Conservation (phyloP, 35 echinoderm and acorn worm species). For the Amphiura filiformis region DNA sequence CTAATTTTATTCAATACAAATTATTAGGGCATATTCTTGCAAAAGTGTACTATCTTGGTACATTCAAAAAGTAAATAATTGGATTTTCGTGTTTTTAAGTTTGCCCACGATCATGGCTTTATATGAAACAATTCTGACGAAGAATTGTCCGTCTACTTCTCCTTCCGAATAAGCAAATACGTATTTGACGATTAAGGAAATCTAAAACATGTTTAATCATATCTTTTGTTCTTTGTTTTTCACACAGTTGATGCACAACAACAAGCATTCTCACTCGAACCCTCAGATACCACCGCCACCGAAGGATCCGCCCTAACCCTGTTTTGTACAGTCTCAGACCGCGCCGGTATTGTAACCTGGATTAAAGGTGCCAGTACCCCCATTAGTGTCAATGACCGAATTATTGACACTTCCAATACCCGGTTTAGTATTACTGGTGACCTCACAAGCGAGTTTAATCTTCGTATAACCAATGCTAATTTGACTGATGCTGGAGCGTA, state of each 20-base stretch:
- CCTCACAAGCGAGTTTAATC: conserved; percentile 30
- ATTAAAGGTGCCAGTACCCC: conserved; percentile 42
- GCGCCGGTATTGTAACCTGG: conserved; percentile 63
- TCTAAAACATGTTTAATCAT: no score
- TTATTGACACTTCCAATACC: conserved; percentile 42
- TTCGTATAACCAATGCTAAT: conserved; percentile 41
- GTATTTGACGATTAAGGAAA: no score
- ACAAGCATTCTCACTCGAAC: conserved; percentile 53
- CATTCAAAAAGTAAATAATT: no score
- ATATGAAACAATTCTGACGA: no score
- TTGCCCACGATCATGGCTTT: no score
- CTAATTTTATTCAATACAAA: no score
- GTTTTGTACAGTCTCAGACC: conserved; percentile 54
- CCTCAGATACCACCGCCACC: conserved; percentile 21
- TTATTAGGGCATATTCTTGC: no score
- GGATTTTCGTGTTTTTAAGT: no score
- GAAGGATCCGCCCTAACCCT: conserved; percentile 55
- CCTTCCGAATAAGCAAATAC: no score
- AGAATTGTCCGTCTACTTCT: no score
- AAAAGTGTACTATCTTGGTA: no score
- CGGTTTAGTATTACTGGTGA: conserved; percentile 61
- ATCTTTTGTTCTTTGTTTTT: not conserved
- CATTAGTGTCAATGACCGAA: conserved; percentile 27
- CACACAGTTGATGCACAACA: no score
- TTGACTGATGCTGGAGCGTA: conserved; percentile 51